Base-by-base conservation (phyloP, 2,797 vertebrate genomes). In the Mormyrus hasselquistii region DNA sequence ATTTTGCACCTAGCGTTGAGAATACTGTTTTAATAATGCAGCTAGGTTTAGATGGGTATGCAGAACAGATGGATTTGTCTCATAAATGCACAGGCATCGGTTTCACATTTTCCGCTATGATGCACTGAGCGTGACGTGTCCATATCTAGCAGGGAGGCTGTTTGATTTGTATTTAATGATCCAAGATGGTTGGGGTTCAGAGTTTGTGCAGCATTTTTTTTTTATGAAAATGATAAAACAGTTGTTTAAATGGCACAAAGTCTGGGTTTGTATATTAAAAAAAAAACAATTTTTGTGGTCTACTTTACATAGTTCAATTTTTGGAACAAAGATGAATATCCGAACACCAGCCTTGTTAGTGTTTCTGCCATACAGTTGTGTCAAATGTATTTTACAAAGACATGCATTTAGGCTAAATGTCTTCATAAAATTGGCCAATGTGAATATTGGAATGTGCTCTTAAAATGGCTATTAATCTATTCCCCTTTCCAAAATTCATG, bases 151-250 rank as follows among this genome's bases (percentile, higher is more conserved):
- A 82, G 41, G 76, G 19, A n/a, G 41, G 76, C 76, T 82, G 41
- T 44, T 82, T 82, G 76, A 82, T 82, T 82, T 82, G 76, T 44
- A 82, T 82, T 82, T 82, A 82, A 82, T 82, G 76, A 82, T 82
- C 38, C 76, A 47, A 44, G 76, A 82, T 47, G 7, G 16, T 82
- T 82, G 76, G 76, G 41, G 76, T 44, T 82, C 41, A 7, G 38
- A 82, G 16, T 22, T 47, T 82, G 65, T 73, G 41, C 76, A 47
- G 38, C 14, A 79, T 47, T n/a, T 47, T 69, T 79, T 79, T 47
- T n/a, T n/a, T n/a, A n/a, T n/a, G n/a, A n/a, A n/a, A n/a, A 82
- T 8, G 76, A 47, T n/a, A n/a, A 82, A 44, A 19, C 76, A 82
- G 19, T 8, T 44, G 76, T 10, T n/a, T 47, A 44, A 79, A 82